Evolutionary conservation across 2,797 vertebrate species (phyloP).

Genomic region (Stomatorhinus walkeri): DNA sequence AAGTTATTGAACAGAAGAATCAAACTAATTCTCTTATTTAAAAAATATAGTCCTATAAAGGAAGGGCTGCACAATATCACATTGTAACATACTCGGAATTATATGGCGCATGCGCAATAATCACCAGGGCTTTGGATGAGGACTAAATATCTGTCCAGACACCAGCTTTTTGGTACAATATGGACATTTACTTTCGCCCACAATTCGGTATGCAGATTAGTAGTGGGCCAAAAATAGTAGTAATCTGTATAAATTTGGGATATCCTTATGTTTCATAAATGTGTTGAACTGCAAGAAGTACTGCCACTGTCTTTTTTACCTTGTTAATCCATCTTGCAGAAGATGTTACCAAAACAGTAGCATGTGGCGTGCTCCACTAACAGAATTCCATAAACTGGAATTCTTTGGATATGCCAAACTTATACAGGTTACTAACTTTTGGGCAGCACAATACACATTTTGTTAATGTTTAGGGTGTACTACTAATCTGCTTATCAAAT

Average conservation of each 20-base stretch:
- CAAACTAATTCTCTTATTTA: neutral
- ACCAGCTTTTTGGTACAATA: neutral
- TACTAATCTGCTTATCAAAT: neutral
- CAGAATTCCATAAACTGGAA: neutral
- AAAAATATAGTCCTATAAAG: neutral
- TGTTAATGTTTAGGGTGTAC: neutral
- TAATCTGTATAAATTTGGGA: neutral
- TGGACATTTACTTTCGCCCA: neutral
- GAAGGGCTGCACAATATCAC: neutral
- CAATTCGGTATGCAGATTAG: neutral
- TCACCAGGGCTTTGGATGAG: neutral
- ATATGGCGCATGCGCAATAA: neutral
- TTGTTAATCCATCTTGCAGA: neutral
- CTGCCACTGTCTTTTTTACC: neutral
- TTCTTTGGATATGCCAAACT: neutral
- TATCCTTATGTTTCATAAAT: neutral
- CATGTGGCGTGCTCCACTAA: neutral
- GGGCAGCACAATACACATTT: neutral
- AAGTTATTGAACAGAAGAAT: neutral
- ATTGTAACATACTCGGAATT: neutral
- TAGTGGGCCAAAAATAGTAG: neutral
- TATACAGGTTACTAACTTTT: neutral
- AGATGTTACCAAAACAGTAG: neutral
- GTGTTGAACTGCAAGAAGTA: neutral
- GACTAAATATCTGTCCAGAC: neutral